Conservation (phyloP, 2,888 invertebrate species). For the Gibbula magus region DNA sequence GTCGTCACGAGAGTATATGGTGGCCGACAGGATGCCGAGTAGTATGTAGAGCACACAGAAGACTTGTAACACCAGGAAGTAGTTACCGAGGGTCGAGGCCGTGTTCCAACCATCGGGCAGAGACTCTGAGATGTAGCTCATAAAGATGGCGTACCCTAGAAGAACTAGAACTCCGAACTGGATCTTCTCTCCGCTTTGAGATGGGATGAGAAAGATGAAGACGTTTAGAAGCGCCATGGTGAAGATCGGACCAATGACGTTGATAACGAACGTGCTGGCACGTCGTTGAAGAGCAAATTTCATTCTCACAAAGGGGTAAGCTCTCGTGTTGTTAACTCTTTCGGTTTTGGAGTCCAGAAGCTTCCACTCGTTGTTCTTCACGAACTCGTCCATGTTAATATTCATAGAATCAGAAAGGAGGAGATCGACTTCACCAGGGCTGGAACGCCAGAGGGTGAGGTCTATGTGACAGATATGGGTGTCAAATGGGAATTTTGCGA, state of each 20-base stretch:
- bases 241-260: not conserved
- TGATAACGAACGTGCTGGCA: not conserved
- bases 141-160: not conserved
- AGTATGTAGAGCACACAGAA: not conserved
- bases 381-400: not conserved
- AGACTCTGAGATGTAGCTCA: not conserved
- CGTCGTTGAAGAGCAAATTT: not conserved
- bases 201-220: not conserved
- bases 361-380: not conserved
- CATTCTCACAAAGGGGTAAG: not conserved
- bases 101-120: constrained; percentile 1
- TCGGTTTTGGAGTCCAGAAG: not conserved
- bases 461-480: constrained; percentile 9
- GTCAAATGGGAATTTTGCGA: not conserved
- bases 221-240: constrained; percentile 11
- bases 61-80: not conserved
- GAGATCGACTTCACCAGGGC: not conserved
- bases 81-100: not conserved
- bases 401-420: not conserved
- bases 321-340: not conserved
- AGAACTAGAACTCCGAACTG: not conserved
- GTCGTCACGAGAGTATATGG: not conserved
- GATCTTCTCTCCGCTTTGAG: constrained; percentile 1
- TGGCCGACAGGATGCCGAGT: not conserved
- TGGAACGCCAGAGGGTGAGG: not conserved